These are phyloP conservation scores for Chirona hameri DNA, from an alignment of 2,888 invertebrate genomes.

Conservation along the genomic window DNA sequence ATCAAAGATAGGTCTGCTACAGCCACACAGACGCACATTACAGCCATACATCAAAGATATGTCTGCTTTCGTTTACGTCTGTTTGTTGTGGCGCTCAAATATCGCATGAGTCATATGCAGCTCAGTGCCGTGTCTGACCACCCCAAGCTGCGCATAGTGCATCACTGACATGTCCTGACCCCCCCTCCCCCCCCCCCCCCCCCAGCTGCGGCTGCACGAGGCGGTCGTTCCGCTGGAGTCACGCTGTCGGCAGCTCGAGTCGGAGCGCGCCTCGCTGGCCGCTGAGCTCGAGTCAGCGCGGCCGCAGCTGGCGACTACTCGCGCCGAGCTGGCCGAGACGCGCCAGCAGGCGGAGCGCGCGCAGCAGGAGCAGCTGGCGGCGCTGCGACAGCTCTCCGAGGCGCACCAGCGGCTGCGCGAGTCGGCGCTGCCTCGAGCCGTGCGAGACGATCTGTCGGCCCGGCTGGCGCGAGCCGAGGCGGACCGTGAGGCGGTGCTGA, in stretches of 20 bases:
- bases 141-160: too few species aligned
- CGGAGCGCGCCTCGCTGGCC: neutral
- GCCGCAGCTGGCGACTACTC: neutral
- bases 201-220: conserved; percentile 2
- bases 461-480: neutral
- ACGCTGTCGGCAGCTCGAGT: neutral
- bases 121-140: too few species aligned
- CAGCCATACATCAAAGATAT: too few species aligned
- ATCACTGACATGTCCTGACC: too few species aligned
- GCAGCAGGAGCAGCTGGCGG: conserved; percentile 13
- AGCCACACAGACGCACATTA: too few species aligned
- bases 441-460: neutral
- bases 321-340: neutral
- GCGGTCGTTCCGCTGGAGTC: neutral
- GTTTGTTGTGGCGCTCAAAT: too few species aligned
- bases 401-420: conserved; percentile 8
- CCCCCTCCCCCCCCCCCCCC: neutral
- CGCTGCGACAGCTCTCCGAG: conserved; percentile 22
- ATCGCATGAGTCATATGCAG: too few species aligned
- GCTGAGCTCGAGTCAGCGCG: neutral
- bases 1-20: too few species aligned
- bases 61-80: too few species aligned
- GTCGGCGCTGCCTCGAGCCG: conserved; percentile 12
- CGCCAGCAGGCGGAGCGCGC: conserved; percentile 24
- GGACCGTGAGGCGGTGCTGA: neutral